phyloP scores from a whole-genome alignment of 2,113 vertebrate species.

The Bubalus kerabau region DNA sequence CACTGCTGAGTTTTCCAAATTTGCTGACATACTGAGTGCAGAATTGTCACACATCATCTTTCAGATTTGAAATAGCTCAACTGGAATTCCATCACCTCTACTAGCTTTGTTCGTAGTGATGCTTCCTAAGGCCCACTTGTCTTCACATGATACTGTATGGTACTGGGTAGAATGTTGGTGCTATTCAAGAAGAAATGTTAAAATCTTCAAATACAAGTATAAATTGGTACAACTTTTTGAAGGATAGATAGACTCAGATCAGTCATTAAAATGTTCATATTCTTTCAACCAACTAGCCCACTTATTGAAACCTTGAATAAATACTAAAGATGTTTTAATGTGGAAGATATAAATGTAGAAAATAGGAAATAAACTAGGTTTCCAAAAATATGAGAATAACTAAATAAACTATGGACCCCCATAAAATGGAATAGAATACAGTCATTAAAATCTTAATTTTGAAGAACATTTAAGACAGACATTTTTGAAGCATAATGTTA shows the following conservation, averaged over 20 bases:
- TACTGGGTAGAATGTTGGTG: not conserved
- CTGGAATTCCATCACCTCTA: not conserved
- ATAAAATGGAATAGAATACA: not conserved
- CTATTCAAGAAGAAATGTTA: not conserved
- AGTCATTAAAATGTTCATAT: not conserved
- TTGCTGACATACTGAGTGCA: not conserved
- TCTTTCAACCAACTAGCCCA: not conserved
- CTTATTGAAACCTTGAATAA: not conserved
- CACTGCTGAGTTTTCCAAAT: not conserved
- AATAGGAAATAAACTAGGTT: not conserved
- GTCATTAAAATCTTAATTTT: not conserved
- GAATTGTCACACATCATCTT: not conserved
- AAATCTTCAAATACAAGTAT: not conserved
- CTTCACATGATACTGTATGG: not conserved
- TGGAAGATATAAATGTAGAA: not conserved
- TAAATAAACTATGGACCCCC: not conserved
- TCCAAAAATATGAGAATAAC: not conserved
- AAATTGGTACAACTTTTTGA: not conserved
- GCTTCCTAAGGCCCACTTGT: not conserved
- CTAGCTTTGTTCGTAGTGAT: accelerated
- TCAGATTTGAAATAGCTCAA: not conserved
- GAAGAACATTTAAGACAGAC: not conserved
- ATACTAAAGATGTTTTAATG: not conserved
- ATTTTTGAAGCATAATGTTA: not conserved
- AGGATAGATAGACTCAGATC: not conserved